Conservation (phyloP, 2,797 vertebrate genomes). For the Smutsia temminckii region DNA sequence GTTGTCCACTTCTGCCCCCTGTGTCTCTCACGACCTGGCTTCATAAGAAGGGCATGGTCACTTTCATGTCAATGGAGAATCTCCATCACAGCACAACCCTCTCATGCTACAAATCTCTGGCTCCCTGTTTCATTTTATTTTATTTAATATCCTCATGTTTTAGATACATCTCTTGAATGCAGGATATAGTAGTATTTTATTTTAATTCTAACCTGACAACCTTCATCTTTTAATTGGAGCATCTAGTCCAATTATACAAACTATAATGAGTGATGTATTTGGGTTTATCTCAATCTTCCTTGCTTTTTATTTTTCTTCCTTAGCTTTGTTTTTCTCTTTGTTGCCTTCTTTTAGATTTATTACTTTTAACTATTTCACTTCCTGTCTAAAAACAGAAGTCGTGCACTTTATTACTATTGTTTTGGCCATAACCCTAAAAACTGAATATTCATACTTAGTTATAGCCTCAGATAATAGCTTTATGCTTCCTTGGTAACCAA, state of each 20-base stretch:
- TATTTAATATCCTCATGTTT: background rate
- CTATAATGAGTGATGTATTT: background rate
- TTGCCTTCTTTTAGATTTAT: background rate
- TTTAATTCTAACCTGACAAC: too few species aligned
- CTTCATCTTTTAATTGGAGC: background rate
- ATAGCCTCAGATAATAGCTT: background rate
- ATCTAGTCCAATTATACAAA: background rate
- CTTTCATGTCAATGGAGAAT: too few species aligned
- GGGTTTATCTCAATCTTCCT: too few species aligned
- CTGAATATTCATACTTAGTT: background rate
- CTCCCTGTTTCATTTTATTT: background rate
- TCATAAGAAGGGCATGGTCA: too few species aligned
- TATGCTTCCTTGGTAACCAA: background rate
- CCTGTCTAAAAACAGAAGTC: background rate
- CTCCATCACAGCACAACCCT: too few species aligned
- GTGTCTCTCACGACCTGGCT: too few species aligned
- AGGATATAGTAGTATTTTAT: background rate
- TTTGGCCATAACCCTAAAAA: background rate
- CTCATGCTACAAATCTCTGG: too few species aligned
- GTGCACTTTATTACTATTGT: background rate
- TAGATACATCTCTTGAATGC: background rate
- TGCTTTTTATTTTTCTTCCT: background rate
- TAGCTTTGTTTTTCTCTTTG: background rate
- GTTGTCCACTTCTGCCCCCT: too few species aligned
- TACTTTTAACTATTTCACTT: background rate